These are phyloP conservation scores for Neopipo cinnamomea DNA, from an alignment of 2,113 vertebrate species.

Conservation along the genomic window DNA sequence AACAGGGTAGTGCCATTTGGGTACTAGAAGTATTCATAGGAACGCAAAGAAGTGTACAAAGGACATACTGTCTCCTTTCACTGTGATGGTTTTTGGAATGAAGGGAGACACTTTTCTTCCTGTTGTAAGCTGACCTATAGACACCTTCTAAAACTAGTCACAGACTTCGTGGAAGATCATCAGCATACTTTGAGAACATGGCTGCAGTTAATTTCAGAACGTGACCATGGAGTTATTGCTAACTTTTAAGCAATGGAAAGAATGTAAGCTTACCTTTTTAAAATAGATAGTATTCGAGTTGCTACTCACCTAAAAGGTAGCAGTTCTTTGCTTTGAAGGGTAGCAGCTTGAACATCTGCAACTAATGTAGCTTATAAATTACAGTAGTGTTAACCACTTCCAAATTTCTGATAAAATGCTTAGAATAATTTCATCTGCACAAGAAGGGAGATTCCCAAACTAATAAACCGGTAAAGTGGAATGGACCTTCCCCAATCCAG, in stretches of 20 bases:
- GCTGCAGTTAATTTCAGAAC: background rate
- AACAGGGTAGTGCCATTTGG: background rate
- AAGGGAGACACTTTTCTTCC: background rate
- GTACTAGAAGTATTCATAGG: background rate
- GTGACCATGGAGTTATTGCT: background rate
- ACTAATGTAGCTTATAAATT: background rate
- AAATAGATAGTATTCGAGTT: background rate
- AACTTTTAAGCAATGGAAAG: background rate
- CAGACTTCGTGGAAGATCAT: background rate
- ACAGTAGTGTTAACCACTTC: background rate
- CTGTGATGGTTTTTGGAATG: background rate
- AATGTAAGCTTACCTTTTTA: background rate
- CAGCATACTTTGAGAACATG: background rate
- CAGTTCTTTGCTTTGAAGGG: background rate
- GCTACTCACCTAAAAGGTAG: background rate
- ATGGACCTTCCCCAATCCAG: background rate
- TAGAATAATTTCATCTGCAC: background rate
- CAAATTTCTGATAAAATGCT: background rate
- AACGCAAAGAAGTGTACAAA: background rate
- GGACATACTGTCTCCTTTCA: background rate
- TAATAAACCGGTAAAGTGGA: background rate
- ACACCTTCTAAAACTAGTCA: background rate
- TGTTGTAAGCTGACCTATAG: background rate
- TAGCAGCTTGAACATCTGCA: background rate
- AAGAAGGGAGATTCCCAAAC: background rate